Conservation (phyloP, 2,797 vertebrate genomes). For the Anguilla anguilla region DNA sequence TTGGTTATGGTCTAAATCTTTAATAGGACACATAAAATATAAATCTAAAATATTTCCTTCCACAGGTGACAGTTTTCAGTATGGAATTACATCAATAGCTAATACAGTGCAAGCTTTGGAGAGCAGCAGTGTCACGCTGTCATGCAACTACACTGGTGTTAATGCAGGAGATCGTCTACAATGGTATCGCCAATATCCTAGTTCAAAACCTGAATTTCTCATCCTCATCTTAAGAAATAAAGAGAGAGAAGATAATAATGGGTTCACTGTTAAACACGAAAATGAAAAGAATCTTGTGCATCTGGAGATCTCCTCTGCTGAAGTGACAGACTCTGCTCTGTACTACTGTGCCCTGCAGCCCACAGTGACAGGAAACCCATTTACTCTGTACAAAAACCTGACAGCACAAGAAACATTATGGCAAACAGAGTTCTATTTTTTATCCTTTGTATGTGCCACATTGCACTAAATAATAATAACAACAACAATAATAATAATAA, state of each 20-base stretch:
- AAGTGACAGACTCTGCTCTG: slow-evolving; percentile 34
- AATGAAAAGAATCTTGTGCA: neutral
- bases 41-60: neutral
- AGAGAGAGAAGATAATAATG: slow-evolving; percentile 25
- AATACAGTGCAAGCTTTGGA: neutral
- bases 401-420: neutral
- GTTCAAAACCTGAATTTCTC: neutral
- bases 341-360: slow-evolving; percentile 31
- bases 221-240: neutral
- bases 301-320: slow-evolving; percentile 21
- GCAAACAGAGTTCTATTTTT: neutral
- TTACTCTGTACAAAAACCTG: neutral
- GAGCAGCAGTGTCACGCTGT: neutral
- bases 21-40: too few species aligned
- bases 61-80: neutral
- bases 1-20: too few species aligned
- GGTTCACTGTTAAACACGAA: neutral
- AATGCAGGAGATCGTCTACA: neutral
- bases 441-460: too few species aligned
- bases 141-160: neutral
- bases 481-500: too few species aligned
- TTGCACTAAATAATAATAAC: too few species aligned
- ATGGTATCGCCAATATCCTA: neutral
- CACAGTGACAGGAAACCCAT: slow-evolving; percentile 37
- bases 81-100: neutral